Percentiles rank a stretch among this genome's conserved stretches.
These are phyloP conservation scores for Matsumyia berberina DNA, from an alignment of 2,888 invertebrate species.

Conservation along the genomic window DNA sequence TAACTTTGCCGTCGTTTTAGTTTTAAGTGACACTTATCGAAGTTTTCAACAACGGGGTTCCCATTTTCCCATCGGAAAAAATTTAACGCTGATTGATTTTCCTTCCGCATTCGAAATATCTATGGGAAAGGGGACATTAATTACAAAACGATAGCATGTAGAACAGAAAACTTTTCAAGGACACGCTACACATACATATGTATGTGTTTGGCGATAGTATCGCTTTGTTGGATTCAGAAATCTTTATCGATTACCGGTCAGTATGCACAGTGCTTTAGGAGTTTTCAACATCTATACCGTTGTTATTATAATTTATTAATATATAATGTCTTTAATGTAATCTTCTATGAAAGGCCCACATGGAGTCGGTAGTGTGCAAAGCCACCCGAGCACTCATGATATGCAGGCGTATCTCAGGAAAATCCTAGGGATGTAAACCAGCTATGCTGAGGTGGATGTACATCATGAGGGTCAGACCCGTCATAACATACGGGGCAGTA, in stretches of 20 bases:
- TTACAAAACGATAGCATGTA: background rate
- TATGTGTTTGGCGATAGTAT: background rate
- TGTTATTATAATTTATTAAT: too few species aligned
- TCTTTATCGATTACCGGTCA: background rate
- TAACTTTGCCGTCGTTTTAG: background rate
- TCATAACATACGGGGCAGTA: too few species aligned
- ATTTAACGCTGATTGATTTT: slow-evolving; percentile 1
- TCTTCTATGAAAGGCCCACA: too few species aligned
- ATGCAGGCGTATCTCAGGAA: too few species aligned
- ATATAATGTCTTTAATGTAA: too few species aligned
- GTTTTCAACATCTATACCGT: too few species aligned
- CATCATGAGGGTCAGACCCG: too few species aligned
- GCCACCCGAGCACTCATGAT: too few species aligned
- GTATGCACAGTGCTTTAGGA: background rate
- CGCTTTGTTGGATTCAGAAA: background rate
- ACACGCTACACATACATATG: too few species aligned
- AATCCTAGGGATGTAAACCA: too few species aligned
- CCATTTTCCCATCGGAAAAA: slow-evolving; percentile 9
- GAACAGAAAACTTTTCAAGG: background rate
- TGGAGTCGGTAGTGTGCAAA: too few species aligned
- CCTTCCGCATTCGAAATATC: background rate
- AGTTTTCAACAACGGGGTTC: background rate
- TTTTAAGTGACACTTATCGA: background rate
- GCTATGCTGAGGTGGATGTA: too few species aligned
- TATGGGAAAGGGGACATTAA: background rate